Evolutionary conservation across 1,140 invertebrate species (phyloP).

Genomic region (Phenacoccus solenopsis): DNA sequence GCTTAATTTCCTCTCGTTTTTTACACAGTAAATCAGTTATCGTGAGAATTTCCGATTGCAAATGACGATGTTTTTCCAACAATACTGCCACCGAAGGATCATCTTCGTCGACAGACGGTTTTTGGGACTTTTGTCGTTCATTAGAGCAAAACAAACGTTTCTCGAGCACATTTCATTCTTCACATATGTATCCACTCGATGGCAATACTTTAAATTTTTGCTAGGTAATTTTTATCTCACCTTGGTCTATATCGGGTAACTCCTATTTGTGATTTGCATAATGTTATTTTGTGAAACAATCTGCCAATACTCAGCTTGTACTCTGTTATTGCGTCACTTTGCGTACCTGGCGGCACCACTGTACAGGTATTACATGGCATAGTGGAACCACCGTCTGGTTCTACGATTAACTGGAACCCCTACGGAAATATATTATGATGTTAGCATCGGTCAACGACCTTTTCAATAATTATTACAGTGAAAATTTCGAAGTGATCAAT

Average conservation of each 20-base stretch:
- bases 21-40: neutral
- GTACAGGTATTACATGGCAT: neutral
- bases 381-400: constrained; percentile 5
- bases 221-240: constrained; percentile 37
- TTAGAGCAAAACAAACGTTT: no score
- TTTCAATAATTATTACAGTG: no score
- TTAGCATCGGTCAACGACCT: no score
- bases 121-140: no score
- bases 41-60: neutral
- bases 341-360: neutral
- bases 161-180: no score
- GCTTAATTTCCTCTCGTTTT: neutral
- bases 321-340: neutral
- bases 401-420: constrained; percentile 76
- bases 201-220: no score
- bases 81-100: neutral
- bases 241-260: constrained; percentile 85
- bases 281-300: constrained; percentile 83
- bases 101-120: neutral
- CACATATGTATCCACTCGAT: no score
- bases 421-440: constrained; percentile 35
- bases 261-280: constrained; percentile 72
- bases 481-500: neutral
- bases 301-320: constrained; percentile 75
- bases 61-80: neutral